A percentile compares a stretch with the other conserved stretches of the same genome.
These are phyloP conservation scores for Glossophaga mutica DNA, from an alignment of 2,797 vertebrate genomes.

Conservation along the genomic window DNA sequence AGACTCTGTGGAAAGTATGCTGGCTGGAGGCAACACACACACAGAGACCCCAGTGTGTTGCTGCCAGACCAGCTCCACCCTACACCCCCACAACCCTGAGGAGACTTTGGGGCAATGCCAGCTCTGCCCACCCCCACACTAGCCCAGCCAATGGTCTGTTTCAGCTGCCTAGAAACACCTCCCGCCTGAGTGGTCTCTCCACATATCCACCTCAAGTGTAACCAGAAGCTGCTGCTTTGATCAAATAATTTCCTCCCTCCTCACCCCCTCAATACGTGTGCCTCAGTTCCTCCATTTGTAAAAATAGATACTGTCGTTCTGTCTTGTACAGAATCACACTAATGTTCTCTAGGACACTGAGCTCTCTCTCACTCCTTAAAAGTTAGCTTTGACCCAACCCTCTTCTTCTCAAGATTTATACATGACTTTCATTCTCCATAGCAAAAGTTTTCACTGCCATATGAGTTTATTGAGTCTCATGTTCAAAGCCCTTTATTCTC, in stretches of 20 bases:
- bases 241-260: not conserved
- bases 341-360: constrained; percentile 14
- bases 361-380: not conserved
- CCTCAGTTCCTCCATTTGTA: constrained; percentile 9
- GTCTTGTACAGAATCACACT: not conserved
- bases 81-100: not conserved
- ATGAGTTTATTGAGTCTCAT: not conserved
- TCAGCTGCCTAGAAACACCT: constrained; percentile 34
- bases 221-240: constrained; percentile 28
- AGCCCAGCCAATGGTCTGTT: constrained; percentile 34
- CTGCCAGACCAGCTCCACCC: constrained; percentile 55
- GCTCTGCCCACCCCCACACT: not conserved
- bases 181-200: constrained; percentile 10
- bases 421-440: not conserved
- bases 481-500: constrained; percentile 24
- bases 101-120: constrained; percentile 47
- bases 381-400: not conserved
- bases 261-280: not conserved
- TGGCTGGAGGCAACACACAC: constrained; percentile 56
- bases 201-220: not conserved
- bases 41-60: constrained; percentile 60
- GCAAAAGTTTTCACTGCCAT: not conserved
- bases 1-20: constrained; percentile 69
- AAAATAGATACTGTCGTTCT: not conserved
- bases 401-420: not conserved